Evolutionary conservation across 2,797 vertebrate species (phyloP).

Genomic region (Varecia variegata): DNA sequence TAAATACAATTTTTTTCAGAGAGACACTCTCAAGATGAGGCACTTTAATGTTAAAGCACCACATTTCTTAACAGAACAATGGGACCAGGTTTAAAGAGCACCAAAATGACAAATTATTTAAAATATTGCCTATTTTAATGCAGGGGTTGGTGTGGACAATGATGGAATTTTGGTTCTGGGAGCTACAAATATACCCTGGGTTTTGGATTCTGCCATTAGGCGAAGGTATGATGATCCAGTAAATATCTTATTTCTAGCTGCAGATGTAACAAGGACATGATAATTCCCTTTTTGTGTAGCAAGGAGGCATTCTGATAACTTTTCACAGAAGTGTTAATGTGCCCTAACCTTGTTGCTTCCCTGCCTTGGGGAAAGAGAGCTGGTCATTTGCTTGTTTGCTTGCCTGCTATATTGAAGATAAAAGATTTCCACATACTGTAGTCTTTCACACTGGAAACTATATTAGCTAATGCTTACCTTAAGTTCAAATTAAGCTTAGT

Average conservation of each 20-base stretch:
- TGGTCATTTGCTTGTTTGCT: not conserved
- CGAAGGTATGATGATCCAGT: conserved; percentile 88
- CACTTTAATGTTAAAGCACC: not conserved
- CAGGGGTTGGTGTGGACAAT: conserved; percentile 97
- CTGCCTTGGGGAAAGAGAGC: not conserved
- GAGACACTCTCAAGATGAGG: not conserved
- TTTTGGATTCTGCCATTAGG: conserved; percentile 98
- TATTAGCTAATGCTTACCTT: not conserved
- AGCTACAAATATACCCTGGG: conserved; percentile 99
- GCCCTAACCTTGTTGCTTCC: not conserved
- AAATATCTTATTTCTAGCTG: not conserved
- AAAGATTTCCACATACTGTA: not conserved
- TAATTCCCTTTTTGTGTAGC: not conserved
- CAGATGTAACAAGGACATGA: not conserved
- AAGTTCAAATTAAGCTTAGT: not conserved
- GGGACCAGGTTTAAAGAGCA: not conserved
- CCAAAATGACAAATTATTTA: conserved; percentile 34
- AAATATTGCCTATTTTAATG: conserved; percentile 61
- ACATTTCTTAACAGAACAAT: not conserved
- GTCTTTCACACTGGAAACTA: not conserved
- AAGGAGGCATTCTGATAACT: not conserved
- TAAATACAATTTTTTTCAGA: not conserved
- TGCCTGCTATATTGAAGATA: not conserved
- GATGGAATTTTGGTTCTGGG: conserved; percentile 99
- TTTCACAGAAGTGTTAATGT: not conserved